A percentile compares a stretch with the other conserved stretches of the same genome.
phyloP scores from a whole-genome alignment of 2,113 vertebrate genomes.

The Columbina picui region DNA sequence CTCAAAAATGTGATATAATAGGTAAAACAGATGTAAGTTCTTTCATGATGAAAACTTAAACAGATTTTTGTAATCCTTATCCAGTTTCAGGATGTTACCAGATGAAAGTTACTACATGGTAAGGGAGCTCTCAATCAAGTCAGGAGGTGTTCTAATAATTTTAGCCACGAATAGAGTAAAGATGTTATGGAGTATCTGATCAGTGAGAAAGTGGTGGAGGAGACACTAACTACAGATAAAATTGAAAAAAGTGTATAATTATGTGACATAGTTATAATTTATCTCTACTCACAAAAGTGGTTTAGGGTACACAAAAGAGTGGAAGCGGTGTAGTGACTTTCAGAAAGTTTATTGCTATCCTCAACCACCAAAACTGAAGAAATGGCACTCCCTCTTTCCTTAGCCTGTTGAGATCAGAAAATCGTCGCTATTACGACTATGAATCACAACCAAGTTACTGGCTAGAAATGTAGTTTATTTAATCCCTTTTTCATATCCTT shows the following conservation, averaged over 20 bases:
- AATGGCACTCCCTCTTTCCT: neutral
- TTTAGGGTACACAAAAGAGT: neutral
- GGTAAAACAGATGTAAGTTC: neutral
- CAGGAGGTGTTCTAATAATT: neutral
- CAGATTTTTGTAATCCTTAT: neutral
- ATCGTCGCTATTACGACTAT: neutral
- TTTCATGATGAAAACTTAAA: neutral
- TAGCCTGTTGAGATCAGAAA: neutral
- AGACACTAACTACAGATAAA: neutral
- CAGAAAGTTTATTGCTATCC: neutral
- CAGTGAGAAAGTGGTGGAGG: neutral
- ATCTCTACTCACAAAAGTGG: neutral
- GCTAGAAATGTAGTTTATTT: neutral
- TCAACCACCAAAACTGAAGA: neutral
- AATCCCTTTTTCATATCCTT: neutral
- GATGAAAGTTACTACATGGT: neutral
- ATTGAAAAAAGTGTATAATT: neutral
- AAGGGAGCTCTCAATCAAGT: neutral
- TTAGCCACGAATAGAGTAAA: neutral
- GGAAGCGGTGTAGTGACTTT: neutral
- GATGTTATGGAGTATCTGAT: neutral
- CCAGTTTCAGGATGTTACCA: neutral
- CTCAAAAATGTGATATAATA: neutral
- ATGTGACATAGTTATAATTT: neutral
- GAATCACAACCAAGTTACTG: slow-evolving; percentile 8